phyloP scores from a whole-genome alignment of 2,888 invertebrate species.

The Allophyes oxyacanthae region DNA sequence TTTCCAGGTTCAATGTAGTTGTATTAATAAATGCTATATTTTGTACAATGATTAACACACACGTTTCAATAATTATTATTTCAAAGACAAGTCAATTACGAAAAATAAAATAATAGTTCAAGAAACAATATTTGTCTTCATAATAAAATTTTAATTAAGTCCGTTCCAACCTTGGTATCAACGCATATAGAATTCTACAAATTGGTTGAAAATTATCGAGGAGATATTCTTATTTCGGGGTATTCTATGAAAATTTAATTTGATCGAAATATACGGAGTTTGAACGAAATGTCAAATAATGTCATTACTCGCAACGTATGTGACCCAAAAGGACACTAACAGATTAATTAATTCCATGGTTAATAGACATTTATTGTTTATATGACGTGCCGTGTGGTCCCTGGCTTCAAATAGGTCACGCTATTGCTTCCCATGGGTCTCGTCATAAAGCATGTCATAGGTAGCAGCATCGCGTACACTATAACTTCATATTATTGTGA shows the following conservation, averaged over 20 bases:
- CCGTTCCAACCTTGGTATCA: neutral
- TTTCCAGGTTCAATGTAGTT: too few species aligned
- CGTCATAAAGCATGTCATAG: conserved; percentile 24
- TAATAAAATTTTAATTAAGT: too few species aligned
- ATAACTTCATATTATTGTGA: too few species aligned
- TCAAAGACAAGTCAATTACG: too few species aligned
- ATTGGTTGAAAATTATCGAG: neutral
- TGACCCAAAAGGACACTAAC: conserved; percentile 15
- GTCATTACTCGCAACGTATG: conserved; percentile 2
- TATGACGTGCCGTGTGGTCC: conserved; percentile 30
- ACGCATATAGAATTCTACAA: neutral
- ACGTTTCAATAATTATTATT: too few species aligned
- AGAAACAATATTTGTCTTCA: too few species aligned
- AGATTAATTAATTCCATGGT: conserved; percentile 34
- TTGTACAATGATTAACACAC: too few species aligned
- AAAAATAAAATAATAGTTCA: too few species aligned
- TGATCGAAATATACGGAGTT: neutral
- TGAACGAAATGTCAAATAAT: conserved; percentile 4
- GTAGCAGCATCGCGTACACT: conserved; percentile 19
- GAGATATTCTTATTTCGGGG: neutral
- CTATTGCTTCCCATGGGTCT: conserved; percentile 32
- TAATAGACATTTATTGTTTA: conserved; percentile 24
- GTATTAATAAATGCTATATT: too few species aligned
- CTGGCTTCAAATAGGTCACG: conserved; percentile 23
- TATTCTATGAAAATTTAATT: conserved; percentile 1